phyloP scores from a whole-genome alignment of 2,113 vertebrate species.

The Chamaea fasciata region DNA sequence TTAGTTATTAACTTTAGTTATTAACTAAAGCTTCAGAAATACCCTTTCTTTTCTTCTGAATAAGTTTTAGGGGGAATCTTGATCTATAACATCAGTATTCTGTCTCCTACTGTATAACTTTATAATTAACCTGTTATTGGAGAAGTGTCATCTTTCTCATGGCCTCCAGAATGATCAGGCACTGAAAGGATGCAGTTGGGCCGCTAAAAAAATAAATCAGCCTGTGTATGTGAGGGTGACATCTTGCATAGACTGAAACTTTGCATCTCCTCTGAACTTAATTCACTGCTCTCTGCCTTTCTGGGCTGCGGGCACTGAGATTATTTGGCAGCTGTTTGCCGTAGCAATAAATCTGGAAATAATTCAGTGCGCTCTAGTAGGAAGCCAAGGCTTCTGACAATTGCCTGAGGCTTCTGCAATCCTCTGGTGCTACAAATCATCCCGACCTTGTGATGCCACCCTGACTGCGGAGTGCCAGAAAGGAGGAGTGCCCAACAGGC shows the following conservation, averaged over 20 bases:
- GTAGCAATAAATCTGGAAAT: slow-evolving; percentile 18
- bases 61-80: neutral
- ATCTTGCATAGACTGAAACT: neutral
- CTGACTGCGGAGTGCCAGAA: neutral
- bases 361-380: slow-evolving; percentile 28
- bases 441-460: slow-evolving; percentile 44
- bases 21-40: neutral
- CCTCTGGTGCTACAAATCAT: slow-evolving; percentile 52
- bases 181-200: neutral
- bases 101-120: neutral
- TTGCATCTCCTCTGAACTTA: neutral
- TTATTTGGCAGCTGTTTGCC: neutral
- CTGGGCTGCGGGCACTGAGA: neutral
- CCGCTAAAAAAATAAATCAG: neutral
- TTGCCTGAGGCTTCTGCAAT: slow-evolving; percentile 9
- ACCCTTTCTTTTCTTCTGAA: neutral
- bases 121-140: neutral
- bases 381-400: slow-evolving; percentile 35
- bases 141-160: neutral
- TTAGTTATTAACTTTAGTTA: neutral
- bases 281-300: neutral
- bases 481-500: neutral
- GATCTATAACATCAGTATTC: neutral
- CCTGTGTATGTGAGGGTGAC: no score
- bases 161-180: neutral